A percentile compares a stretch with the other conserved stretches of the same genome.
Conservation (phyloP, 2,888 invertebrate genomes). For the Oscheius sp. region DNA sequence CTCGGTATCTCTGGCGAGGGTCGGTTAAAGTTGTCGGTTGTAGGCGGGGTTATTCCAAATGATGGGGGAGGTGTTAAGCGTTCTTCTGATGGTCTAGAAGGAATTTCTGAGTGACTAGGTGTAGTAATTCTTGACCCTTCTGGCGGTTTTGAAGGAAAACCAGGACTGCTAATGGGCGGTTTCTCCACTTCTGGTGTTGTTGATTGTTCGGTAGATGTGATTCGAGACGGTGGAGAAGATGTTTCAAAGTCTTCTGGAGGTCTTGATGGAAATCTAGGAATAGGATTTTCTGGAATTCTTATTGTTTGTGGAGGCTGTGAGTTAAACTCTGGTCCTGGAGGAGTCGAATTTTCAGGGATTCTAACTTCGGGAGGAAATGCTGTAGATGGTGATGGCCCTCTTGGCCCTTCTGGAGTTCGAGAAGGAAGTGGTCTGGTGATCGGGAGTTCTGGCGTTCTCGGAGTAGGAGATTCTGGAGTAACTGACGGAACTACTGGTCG, state of each 20-base stretch:
- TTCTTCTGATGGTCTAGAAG: background rate
- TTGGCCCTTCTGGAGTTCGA: constrained; percentile 32
- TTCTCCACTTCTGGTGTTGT: background rate
- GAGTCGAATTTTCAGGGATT: background rate
- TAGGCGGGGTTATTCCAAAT: background rate
- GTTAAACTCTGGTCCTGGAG: background rate
- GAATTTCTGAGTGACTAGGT: background rate
- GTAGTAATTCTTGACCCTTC: background rate
- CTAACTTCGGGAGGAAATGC: background rate
- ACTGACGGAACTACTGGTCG: constrained; percentile 40
- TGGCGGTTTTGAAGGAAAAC: background rate
- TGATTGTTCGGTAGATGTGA: background rate
- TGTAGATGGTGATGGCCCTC: background rate
- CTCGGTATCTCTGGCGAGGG: background rate
- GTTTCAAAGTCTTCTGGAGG: background rate
- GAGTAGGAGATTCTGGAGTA: background rate
- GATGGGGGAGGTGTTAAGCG: background rate
- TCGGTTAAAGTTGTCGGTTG: no score
- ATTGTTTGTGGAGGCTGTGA: background rate
- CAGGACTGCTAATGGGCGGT: background rate
- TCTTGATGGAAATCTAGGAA: background rate
- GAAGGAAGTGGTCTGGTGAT: constrained; percentile 33
- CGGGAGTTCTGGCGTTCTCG: background rate
- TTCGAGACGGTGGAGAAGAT: background rate
- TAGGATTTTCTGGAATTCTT: background rate